Conservation (phyloP, 2,113 vertebrate species). For the Alces alces region DNA sequence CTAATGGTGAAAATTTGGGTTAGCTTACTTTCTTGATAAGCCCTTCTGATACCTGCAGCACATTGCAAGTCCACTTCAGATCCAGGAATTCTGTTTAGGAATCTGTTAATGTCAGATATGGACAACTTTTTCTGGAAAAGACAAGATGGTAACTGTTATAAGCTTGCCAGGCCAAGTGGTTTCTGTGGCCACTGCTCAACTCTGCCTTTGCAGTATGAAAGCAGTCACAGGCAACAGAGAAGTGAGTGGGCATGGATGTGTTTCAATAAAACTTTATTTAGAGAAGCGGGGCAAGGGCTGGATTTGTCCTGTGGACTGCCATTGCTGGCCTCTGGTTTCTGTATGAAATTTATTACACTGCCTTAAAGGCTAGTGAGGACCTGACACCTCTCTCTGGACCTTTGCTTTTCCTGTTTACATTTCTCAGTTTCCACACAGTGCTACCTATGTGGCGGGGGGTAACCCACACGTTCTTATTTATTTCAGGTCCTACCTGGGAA, state of each 20-base stretch:
- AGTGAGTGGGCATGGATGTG: background rate
- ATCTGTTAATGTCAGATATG: background rate
- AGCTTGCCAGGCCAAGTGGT: background rate
- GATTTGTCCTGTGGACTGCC: too few relatives aligned
- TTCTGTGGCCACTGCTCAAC: background rate
- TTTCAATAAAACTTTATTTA: background rate
- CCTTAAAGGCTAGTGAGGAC: background rate
- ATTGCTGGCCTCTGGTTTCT: background rate
- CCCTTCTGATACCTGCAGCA: background rate
- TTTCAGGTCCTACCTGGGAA: background rate
- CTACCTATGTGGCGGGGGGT: background rate
- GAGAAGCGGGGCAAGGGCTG: accelerated
- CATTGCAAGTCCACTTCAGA: background rate
- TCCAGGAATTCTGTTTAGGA: background rate
- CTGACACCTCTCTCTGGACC: background rate
- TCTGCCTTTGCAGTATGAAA: background rate
- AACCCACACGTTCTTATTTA: background rate
- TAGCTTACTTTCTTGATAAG: background rate
- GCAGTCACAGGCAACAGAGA: background rate
- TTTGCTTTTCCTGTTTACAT: background rate
- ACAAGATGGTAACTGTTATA: background rate
- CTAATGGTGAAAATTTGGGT: background rate
- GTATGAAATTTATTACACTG: background rate
- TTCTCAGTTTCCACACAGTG: background rate
- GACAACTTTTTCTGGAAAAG: background rate